These are phyloP conservation scores for Eonycteris spelaea DNA, from an alignment of 2,113 vertebrate species.

Conservation along the genomic window DNA sequence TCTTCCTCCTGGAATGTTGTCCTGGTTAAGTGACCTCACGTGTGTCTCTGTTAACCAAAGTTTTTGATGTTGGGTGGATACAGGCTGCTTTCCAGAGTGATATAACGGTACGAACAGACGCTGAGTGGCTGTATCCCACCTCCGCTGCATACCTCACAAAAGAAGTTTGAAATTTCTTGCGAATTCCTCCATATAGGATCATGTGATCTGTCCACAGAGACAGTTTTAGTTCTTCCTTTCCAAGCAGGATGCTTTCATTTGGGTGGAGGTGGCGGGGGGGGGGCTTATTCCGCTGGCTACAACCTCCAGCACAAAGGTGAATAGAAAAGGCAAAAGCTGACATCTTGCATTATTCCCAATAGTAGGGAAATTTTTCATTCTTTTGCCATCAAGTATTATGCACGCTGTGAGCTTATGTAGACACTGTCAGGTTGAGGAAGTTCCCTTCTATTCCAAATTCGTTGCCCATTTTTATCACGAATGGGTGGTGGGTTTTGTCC, in stretches of 20 bases:
- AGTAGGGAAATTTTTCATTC: background rate
- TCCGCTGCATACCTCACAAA: background rate
- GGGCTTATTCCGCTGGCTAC: background rate
- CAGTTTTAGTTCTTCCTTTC: background rate
- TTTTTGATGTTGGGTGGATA: background rate
- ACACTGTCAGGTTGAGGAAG: background rate
- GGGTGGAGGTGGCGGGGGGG: no score
- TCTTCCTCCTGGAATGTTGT: background rate
- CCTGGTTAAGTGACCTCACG: background rate
- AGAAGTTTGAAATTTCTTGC: background rate
- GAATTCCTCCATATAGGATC: background rate
- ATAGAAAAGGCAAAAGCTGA: background rate
- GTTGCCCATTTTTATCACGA: background rate
- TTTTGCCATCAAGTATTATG: background rate
- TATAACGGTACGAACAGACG: background rate
- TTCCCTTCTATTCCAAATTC: background rate
- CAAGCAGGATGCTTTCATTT: background rate
- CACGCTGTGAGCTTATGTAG: background rate
- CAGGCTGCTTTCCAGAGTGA: background rate
- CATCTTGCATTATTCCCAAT: background rate
- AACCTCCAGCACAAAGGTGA: background rate
- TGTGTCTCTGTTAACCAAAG: background rate
- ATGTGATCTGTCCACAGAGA: background rate
- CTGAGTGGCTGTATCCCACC: background rate
- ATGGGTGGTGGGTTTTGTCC: background rate